A percentile compares a stretch with the other conserved stretches of the same genome.
phyloP scores from a whole-genome alignment of 2,888 invertebrate species.

The Acleris cristana region DNA sequence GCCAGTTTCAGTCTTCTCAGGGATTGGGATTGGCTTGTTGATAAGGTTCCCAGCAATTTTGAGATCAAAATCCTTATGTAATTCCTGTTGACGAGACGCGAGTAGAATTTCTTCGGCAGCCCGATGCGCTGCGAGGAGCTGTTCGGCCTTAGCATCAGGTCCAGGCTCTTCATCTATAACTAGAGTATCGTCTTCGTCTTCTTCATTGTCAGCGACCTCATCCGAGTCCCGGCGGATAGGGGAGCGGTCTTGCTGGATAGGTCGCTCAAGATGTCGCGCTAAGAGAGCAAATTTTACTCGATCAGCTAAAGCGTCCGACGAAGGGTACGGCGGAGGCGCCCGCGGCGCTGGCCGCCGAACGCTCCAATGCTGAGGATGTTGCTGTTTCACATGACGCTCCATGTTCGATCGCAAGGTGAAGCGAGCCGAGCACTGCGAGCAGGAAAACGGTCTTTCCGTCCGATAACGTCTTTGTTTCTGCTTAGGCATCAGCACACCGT shows the following conservation, averaged over 20 bases:
- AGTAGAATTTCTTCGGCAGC: slow-evolving; percentile 84
- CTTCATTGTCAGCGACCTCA: slow-evolving; percentile 85
- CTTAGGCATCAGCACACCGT: slow-evolving; percentile 95
- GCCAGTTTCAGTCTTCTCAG: slow-evolving; percentile 75
- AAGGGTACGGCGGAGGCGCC: slow-evolving; percentile 71
- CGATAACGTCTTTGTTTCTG: slow-evolving; percentile 95
- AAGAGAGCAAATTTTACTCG: slow-evolving; percentile 89
- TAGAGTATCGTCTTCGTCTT: slow-evolving; percentile 87
- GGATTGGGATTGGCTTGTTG: slow-evolving; percentile 73
- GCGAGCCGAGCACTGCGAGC: slow-evolving; percentile 94
- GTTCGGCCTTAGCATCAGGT: slow-evolving; percentile 61
- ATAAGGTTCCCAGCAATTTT: slow-evolving; percentile 84
- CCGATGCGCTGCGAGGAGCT: slow-evolving; percentile 78
- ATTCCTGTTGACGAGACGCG: slow-evolving; percentile 76
- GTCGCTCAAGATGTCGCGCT: slow-evolving; percentile 89
- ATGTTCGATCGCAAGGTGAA: slow-evolving; percentile 97
- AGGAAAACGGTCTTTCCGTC: slow-evolving; percentile 95
- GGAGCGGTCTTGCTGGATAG: slow-evolving; percentile 73
- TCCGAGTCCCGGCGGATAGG: slow-evolving; percentile 77
- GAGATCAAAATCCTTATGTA: slow-evolving; percentile 78
- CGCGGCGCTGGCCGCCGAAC: slow-evolving; percentile 86
- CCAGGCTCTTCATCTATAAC: slow-evolving; percentile 87
- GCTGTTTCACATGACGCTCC: slow-evolving; percentile 97
- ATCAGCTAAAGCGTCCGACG: slow-evolving; percentile 64
- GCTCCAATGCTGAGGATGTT: slow-evolving; percentile 95